A percentile compares a stretch with the other conserved stretches of the same genome.
phyloP scores from a whole-genome alignment of 2,113 vertebrate genomes.

The Lophotis ruficrista region DNA sequence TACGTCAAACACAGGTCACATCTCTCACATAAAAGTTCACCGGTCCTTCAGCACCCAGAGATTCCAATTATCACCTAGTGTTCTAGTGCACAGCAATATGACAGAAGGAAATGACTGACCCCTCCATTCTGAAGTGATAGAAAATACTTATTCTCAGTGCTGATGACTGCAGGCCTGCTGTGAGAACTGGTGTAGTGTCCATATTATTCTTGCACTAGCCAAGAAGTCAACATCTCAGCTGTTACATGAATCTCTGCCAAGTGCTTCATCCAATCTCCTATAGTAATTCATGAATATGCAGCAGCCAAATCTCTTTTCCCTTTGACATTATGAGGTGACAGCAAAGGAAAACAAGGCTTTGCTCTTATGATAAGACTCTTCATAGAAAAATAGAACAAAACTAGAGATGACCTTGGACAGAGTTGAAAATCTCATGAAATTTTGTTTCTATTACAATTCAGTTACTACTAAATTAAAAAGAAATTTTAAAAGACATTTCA shows the following conservation, averaged over 20 bases:
- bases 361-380: not conserved
- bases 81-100: not conserved
- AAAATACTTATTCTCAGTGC: not conserved
- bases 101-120: not conserved
- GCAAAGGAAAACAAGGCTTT: conserved; percentile 14
- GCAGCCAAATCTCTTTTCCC: conserved; percentile 13
- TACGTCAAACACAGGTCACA: not conserved
- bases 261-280: not conserved
- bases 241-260: conserved; percentile 30
- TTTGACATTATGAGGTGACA: conserved; percentile 7
- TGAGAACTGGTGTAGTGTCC: not conserved
- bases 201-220: not conserved
- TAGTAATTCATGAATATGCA: conserved; percentile 36
- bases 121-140: not conserved
- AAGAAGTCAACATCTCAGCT: conserved; percentile 45
- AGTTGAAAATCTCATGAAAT: not conserved
- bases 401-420: not conserved
- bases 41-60: not conserved
- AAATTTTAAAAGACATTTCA: not conserved
- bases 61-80: not conserved
- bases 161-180: conserved; percentile 13
- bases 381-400: not conserved
- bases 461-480: not conserved
- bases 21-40: not conserved
- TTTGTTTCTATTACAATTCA: not conserved